Conservation (phyloP, 2,888 invertebrate species). For the Cyclophora albipunctata region DNA sequence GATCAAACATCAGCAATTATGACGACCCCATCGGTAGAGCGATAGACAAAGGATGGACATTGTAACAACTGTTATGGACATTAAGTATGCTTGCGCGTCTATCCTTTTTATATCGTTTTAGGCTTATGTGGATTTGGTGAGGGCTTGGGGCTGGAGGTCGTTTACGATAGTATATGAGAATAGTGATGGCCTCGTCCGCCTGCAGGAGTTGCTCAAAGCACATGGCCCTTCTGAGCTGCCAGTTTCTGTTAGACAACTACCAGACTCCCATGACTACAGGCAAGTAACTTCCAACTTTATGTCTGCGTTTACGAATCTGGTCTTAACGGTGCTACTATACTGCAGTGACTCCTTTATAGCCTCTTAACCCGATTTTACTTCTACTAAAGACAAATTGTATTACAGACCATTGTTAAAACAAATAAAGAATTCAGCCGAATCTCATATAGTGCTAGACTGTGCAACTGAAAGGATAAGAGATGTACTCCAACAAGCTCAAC, state of each 20-base stretch:
- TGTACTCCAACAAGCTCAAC: conserved; percentile 93
- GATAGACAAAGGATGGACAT: conserved; percentile 1
- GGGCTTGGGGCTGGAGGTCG: conserved; percentile 95
- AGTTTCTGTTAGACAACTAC: conserved; percentile 88
- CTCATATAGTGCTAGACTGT: conserved; percentile 93
- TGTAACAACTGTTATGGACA: conserved; percentile 5
- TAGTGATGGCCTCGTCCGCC: conserved; percentile 91
- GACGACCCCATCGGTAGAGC: conserved; percentile 9
- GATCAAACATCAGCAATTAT: conserved; percentile 28
- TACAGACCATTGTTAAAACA: conserved; percentile 90
- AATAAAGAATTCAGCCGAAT: conserved; percentile 93
- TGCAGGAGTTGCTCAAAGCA: conserved; percentile 91
- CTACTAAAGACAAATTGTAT: conserved; percentile 8
- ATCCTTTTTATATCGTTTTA: conserved; percentile 41
- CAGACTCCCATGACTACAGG: conserved; percentile 91
- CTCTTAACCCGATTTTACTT: background rate
- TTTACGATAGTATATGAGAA: conserved; percentile 97
- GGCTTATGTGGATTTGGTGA: conserved; percentile 94
- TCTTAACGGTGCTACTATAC: too few relatives aligned
- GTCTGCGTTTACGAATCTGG: background rate
- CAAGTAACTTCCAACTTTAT: conserved; percentile 31
- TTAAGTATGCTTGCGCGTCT: background rate
- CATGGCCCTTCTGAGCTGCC: conserved; percentile 90
- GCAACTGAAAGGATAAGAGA: conserved; percentile 89
- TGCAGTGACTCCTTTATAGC: background rate